phyloP scores from a whole-genome alignment of 2,113 vertebrate species.

The Sminthopsis crassicaudata region DNA sequence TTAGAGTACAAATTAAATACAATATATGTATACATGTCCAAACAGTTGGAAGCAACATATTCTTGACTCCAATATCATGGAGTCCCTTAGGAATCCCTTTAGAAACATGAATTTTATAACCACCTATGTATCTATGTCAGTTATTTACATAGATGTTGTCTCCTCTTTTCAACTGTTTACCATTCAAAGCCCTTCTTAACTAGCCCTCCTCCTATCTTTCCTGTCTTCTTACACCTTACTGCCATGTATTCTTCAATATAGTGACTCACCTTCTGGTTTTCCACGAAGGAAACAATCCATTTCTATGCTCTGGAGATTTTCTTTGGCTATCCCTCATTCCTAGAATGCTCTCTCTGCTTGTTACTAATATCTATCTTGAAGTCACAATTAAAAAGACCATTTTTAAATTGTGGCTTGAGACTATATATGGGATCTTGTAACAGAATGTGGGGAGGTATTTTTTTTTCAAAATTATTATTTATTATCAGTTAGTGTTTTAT shows the following conservation, averaged over 20 bases:
- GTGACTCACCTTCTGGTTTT: neutral
- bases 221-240: neutral
- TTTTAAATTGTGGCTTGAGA: no score
- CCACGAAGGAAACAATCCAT: neutral
- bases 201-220: neutral
- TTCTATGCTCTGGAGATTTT: neutral
- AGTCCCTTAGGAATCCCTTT: neutral
- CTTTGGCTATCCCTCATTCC: neutral
- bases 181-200: neutral
- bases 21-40: no score
- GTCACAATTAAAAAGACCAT: neutral
- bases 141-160: neutral
- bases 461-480: no score
- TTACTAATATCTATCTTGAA: neutral
- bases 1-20: no score
- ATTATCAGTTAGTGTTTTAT: no score
- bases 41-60: no score
- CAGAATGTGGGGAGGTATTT: no score
- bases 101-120: neutral
- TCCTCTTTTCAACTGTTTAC: neutral
- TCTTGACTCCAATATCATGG: neutral
- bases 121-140: neutral
- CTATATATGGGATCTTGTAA: no score
- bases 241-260: neutral
- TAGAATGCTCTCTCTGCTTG: neutral